A percentile compares a stretch with the other conserved stretches of the same genome.
Evolutionary conservation across 2,797 vertebrate genomes (phyloP).

Genomic region (Pantherophis alleghaniensis): DNA sequence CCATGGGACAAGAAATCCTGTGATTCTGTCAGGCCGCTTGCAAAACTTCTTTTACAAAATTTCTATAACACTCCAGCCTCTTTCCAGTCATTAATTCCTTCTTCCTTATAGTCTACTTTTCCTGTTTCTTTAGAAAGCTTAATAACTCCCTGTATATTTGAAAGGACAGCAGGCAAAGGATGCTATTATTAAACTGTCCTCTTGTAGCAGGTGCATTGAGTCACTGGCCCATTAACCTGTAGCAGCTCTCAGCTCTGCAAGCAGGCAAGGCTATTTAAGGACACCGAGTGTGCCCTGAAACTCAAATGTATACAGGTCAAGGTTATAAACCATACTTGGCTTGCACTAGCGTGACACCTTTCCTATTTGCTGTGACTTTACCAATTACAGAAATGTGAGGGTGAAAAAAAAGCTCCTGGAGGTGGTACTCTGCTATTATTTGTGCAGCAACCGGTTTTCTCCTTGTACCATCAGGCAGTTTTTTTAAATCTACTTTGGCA

Average conservation of each 20-base stretch:
- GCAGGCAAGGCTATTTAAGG: not conserved
- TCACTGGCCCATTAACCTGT: not conserved
- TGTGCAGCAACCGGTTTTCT: conserved; percentile 3
- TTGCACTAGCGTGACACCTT: not conserved
- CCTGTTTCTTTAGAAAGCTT: conserved; percentile 9
- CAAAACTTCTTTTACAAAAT: conserved; percentile 7
- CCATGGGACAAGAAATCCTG: not conserved
- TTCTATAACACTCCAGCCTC: not conserved
- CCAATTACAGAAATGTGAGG: not conserved
- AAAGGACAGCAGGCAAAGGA: conserved; percentile 23
- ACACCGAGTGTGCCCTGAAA: not conserved
- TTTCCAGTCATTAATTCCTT: not conserved
- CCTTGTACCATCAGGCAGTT: not conserved
- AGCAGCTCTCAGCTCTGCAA: not conserved
- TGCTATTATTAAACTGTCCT: conserved; percentile 27
- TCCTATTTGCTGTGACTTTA: not conserved
- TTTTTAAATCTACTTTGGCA: not conserved
- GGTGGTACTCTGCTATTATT: not conserved
- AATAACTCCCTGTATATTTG: not conserved
- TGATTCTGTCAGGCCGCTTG: not conserved
- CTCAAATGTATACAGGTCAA: not conserved
- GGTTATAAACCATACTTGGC: not conserved
- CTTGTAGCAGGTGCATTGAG: conserved; percentile 15
- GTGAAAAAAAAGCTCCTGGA: not conserved
- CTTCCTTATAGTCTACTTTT: not conserved